A percentile compares a stretch with the other conserved stretches of the same genome.
These are phyloP conservation scores for Cephus rjabovi DNA, from an alignment of 2,888 invertebrate species.

Conservation along the genomic window DNA sequence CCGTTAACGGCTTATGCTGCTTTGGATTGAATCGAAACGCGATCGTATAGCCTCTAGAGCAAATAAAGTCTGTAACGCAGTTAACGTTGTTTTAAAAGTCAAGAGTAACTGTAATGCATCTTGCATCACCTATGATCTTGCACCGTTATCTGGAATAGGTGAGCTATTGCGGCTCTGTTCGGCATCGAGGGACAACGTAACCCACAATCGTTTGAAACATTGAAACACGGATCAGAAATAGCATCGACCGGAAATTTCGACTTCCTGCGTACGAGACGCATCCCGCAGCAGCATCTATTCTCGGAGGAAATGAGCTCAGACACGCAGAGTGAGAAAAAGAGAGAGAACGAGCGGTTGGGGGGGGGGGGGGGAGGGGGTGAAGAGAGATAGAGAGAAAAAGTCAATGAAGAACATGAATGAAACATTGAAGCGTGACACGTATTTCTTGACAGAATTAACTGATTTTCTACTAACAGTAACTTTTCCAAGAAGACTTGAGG, in stretches of 20 bases:
- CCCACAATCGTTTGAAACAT: slow-evolving; percentile 7
- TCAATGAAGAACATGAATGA: background rate
- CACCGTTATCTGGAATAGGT: slow-evolving; percentile 53
- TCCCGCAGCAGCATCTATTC: slow-evolving; percentile 29
- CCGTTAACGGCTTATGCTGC: background rate
- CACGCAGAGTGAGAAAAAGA: background rate
- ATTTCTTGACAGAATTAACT: background rate
- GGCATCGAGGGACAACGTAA: slow-evolving; percentile 26
- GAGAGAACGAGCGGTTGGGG: background rate
- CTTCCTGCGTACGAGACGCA: slow-evolving; percentile 31
- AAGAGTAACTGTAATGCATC: slow-evolving; percentile 57
- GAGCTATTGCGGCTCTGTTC: slow-evolving; percentile 29
- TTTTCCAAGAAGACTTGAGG: background rate
- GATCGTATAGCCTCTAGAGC: background rate
- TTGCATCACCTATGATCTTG: slow-evolving; percentile 59
- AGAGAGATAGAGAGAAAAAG: background rate
- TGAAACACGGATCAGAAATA: slow-evolving; percentile 25
- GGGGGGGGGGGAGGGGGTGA: too few relatives aligned
- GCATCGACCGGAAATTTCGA: slow-evolving; percentile 30
- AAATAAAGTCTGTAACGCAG: background rate
- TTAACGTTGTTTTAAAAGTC: background rate
- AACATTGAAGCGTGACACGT: background rate
- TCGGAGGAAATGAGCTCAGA: slow-evolving; percentile 16
- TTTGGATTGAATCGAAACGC: background rate
- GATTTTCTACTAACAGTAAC: background rate